These are phyloP conservation scores for Microchrysa polita DNA, from an alignment of 2,888 invertebrate genomes.

Conservation along the genomic window DNA sequence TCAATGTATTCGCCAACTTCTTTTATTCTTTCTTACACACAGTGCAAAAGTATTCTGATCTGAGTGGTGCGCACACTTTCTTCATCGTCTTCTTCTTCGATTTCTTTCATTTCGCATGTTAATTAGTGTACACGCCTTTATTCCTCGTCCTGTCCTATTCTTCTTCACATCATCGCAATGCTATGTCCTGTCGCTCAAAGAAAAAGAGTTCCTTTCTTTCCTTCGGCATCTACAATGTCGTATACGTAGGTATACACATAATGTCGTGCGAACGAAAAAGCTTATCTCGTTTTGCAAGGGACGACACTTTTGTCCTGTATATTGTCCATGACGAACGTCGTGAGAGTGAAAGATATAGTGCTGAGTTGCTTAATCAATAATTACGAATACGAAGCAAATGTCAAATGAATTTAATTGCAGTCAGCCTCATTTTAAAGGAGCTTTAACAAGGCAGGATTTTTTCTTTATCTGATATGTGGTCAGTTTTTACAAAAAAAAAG, in stretches of 20 bases:
- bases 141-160: slow-evolving; percentile 44
- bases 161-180: slow-evolving; percentile 8
- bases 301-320: background rate
- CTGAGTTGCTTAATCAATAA: too few relatives aligned
- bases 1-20: slow-evolving; percentile 30
- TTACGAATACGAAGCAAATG: too few relatives aligned
- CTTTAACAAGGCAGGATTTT: too few relatives aligned
- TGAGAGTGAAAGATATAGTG: background rate
- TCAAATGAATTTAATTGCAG: too few relatives aligned
- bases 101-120: slow-evolving; percentile 50
- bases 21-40: slow-evolving; percentile 43
- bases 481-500: too few relatives aligned
- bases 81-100: too few relatives aligned
- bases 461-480: too few relatives aligned
- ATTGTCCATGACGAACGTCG: background rate
- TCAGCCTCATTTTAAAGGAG: too few relatives aligned
- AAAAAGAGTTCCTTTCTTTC: background rate
- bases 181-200: background rate
- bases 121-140: slow-evolving; percentile 51
- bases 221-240: background rate
- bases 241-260: background rate
- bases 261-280: background rate
- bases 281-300: background rate
- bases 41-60: slow-evolving; percentile 27
- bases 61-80: slow-evolving; percentile 44